Evolutionary conservation across 2,113 vertebrate genomes (phyloP).

Genomic region (Antennarius striatus): DNA sequence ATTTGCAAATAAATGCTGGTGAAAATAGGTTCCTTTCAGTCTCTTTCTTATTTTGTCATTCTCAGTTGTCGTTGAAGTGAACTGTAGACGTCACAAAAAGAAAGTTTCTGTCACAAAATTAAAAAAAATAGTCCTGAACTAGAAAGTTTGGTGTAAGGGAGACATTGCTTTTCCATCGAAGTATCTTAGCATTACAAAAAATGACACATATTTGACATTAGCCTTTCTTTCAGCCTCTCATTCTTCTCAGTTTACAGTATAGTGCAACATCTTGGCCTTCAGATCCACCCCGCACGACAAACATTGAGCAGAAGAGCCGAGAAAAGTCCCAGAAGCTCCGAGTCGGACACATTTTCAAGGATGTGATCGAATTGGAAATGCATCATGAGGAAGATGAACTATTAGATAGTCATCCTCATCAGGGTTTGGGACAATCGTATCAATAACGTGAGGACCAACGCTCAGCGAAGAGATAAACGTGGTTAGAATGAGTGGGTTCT

Average conservation of each 20-base stretch:
- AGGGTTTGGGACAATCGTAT: neutral
- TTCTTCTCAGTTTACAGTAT: constrained; percentile 71
- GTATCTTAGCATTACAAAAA: constrained; percentile 31
- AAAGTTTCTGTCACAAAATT: constrained; percentile 1
- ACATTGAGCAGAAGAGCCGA: neutral
- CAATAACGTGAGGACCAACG: neutral
- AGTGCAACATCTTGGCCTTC: constrained; percentile 70
- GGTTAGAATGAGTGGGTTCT: no score
- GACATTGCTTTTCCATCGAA: constrained; percentile 23
- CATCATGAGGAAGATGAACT: neutral
- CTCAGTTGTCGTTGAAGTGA: constrained; percentile 22
- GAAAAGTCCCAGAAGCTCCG: constrained; percentile 4
- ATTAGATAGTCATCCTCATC: no score
- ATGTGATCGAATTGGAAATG: constrained; percentile 11
- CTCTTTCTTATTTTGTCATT: constrained; percentile 14
- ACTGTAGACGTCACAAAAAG: constrained; percentile 19
- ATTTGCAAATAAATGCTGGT: constrained; percentile 44
- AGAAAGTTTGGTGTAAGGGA: constrained; percentile 21
- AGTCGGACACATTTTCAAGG: constrained; percentile 7
- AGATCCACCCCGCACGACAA: constrained; percentile 44
- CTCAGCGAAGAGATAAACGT: neutral
- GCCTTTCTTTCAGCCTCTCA: constrained; percentile 41
- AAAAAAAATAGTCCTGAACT: constrained; percentile 3
- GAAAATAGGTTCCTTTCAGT: constrained; percentile 31
- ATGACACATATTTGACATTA: constrained; percentile 43